Evolutionary conservation across 2,888 invertebrate species (phyloP).

Genomic region (Melitaea athalia): DNA sequence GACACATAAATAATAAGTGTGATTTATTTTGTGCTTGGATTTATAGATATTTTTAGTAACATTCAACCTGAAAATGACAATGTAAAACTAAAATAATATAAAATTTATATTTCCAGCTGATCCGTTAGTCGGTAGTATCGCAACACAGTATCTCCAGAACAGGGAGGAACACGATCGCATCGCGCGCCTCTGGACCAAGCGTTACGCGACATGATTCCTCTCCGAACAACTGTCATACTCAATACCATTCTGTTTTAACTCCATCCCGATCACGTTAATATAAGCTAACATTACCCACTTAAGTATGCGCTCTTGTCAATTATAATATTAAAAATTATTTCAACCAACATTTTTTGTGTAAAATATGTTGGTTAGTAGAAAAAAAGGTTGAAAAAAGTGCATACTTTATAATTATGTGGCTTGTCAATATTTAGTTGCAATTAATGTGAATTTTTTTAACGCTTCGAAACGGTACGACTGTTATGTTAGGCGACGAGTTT

Average conservation of each 20-base stretch:
- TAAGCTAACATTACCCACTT: conserved; percentile 34
- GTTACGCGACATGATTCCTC: conserved; percentile 94
- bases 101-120: conserved; percentile 86
- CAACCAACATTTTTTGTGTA: neutral
- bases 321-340: conserved; percentile 4
- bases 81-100: neutral
- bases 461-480: conserved; percentile 61
- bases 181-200: conserved; percentile 99
- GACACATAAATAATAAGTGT: too few relatives aligned
- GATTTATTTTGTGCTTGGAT: too few relatives aligned
- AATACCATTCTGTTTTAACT: conserved; percentile 70
- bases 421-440: conserved; percentile 71
- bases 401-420: conserved; percentile 55
- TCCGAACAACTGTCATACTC: conserved; percentile 63
- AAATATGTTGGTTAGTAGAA: neutral
- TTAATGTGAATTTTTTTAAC: conserved; percentile 64
- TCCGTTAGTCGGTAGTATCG: conserved; percentile 98
- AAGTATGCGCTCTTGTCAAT: conserved; percentile 47
- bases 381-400: conserved; percentile 46
- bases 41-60: neutral
- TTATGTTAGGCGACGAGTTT: conserved; percentile 57
- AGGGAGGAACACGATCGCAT: conserved; percentile 98
- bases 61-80: neutral
- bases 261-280: conserved; percentile 57
- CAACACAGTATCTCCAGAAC: conserved; percentile 98